These are phyloP conservation scores for Heliconius aoede DNA, from an alignment of 2,888 invertebrate genomes.

Conservation along the genomic window DNA sequence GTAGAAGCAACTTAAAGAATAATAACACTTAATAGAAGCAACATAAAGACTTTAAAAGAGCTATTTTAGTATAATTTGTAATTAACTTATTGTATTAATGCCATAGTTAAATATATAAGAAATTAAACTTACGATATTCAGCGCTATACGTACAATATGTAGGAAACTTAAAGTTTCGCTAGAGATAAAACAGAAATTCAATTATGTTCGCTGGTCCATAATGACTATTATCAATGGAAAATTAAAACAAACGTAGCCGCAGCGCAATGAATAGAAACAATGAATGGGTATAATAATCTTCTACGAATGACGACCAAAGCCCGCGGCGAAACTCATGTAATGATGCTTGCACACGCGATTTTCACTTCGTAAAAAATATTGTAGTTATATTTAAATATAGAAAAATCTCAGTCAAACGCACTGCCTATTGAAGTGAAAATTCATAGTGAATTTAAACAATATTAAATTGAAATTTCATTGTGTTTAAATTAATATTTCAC, in stretches of 20 bases:
- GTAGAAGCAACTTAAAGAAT: too few species aligned
- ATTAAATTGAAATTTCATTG: too few species aligned
- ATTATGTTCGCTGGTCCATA: slow-evolving; percentile 32
- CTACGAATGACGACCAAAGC: slow-evolving; percentile 62
- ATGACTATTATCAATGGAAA: slow-evolving; percentile 41
- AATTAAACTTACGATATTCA: neutral
- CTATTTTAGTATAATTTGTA: neutral
- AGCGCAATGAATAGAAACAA: slow-evolving; percentile 32
- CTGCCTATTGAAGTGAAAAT: too few species aligned
- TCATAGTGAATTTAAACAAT: too few species aligned
- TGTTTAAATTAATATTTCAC: too few species aligned
- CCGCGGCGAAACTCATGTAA: slow-evolving; percentile 43
- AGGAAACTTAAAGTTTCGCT: slow-evolving; percentile 2
- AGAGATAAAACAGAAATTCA: slow-evolving; percentile 28
- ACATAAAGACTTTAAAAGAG: neutral
- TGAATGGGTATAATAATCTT: slow-evolving; percentile 57
- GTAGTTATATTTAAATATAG: neutral
- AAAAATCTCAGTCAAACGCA: neutral
- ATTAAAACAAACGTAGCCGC: slow-evolving; percentile 41
- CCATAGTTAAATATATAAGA: neutral
- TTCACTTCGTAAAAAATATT: neutral
- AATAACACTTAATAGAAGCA: too few species aligned
- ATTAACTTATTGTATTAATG: neutral
- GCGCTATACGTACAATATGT: too few species aligned
- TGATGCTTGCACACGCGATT: slow-evolving; percentile 21